Evolutionary conservation across 2,888 invertebrate species (phyloP).

Genomic region (Chrysolina oricalcia): DNA sequence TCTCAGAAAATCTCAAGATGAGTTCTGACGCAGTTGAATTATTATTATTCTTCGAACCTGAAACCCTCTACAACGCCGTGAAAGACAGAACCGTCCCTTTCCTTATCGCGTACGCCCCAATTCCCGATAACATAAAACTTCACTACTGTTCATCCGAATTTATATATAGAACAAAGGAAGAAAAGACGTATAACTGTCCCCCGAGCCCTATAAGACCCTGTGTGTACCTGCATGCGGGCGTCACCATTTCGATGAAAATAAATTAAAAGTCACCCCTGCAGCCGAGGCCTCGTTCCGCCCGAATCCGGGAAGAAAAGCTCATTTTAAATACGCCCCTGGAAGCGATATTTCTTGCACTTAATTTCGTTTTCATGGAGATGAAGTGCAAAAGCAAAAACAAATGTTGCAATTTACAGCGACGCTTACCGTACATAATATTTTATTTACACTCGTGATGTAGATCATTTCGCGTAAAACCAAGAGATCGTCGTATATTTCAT

Average conservation of each 20-base stretch:
- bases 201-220: slow-evolving; percentile 55
- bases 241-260: slow-evolving; percentile 59
- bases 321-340: slow-evolving; percentile 58
- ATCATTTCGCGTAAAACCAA: slow-evolving; percentile 27
- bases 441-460: slow-evolving; percentile 28
- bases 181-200: slow-evolving; percentile 58
- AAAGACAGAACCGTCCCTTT: background rate
- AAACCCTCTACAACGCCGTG: no score
- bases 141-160: slow-evolving; percentile 27
- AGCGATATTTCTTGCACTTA: slow-evolving; percentile 61
- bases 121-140: slow-evolving; percentile 42
- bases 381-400: slow-evolving; percentile 59
- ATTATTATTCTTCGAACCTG: no score
- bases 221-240: slow-evolving; percentile 55
- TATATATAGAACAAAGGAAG: slow-evolving; percentile 52
- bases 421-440: slow-evolving; percentile 47
- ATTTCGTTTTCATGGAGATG: slow-evolving; percentile 63
- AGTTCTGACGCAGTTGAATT: no score
- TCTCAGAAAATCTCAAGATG: no score
- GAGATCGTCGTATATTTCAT: slow-evolving; percentile 1
- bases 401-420: slow-evolving; percentile 58
- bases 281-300: slow-evolving; percentile 34
- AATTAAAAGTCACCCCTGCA: slow-evolving; percentile 63
- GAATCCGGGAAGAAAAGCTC: slow-evolving; percentile 44
- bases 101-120: slow-evolving; percentile 33